These are phyloP conservation scores for Probaryconus sp. DNA, from an alignment of 1,140 invertebrate species.

Conservation along the genomic window DNA sequence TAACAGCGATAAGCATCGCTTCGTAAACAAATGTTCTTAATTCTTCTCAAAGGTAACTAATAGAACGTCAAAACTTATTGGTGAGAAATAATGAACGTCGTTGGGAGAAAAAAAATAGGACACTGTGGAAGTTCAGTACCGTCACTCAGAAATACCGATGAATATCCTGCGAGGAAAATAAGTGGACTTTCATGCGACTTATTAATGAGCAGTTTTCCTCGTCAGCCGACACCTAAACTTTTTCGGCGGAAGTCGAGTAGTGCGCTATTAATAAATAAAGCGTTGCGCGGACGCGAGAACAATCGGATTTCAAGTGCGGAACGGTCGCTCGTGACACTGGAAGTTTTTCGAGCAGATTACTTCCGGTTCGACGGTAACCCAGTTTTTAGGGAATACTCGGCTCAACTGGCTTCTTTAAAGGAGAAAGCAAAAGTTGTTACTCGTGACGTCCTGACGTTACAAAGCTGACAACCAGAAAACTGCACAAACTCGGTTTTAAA, in stretches of 20 bases:
- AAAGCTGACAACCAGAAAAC: conserved; percentile 26
- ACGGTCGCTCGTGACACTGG: conserved; percentile 40
- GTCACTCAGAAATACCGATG: conserved; percentile 18
- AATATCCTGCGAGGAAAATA: conserved; percentile 14
- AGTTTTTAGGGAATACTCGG: conserved; percentile 47
- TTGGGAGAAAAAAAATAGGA: conserved; percentile 3
- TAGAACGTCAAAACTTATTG: conserved; percentile 15
- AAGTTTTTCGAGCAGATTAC: conserved; percentile 54
- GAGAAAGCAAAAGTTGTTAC: conserved; percentile 44
- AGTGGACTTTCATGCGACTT: conserved; percentile 29
- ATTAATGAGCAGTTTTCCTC: conserved; percentile 22
- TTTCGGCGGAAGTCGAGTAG: conserved; percentile 17
- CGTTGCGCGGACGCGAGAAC: conserved; percentile 25
- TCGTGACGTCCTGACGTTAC: conserved; percentile 32
- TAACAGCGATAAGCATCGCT: too few relatives aligned
- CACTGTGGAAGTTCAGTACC: neutral
- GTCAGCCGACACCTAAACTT: conserved; percentile 6
- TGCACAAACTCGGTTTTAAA: neutral
- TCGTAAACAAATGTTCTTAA: too few relatives aligned
- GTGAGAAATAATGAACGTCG: conserved; percentile 7
- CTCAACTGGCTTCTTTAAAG: conserved; percentile 18
- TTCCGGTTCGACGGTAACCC: conserved; percentile 52
- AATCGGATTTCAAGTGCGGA: conserved; percentile 44
- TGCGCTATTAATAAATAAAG: conserved; percentile 49
- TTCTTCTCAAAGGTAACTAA: conserved; percentile 2